These are phyloP conservation scores for Hydriomena furcata DNA, from an alignment of 2,888 invertebrate genomes.

Conservation along the genomic window DNA sequence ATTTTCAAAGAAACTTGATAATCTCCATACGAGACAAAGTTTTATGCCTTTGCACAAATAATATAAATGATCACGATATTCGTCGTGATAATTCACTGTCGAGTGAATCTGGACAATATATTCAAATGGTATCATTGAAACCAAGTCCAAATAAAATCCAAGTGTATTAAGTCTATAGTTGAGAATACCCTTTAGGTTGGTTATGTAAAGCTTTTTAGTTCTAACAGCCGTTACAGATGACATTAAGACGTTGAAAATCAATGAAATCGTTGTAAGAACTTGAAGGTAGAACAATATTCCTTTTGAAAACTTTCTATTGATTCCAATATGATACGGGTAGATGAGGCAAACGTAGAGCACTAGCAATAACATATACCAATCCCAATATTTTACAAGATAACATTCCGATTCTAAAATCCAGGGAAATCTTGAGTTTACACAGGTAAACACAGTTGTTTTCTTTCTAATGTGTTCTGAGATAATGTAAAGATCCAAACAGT, in stretches of 20 bases:
- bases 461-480: conserved; percentile 75
- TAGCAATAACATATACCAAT: conserved; percentile 65
- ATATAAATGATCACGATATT: conserved; percentile 70
- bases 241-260: conserved; percentile 70
- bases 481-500: conserved; percentile 72
- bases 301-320: conserved; percentile 62
- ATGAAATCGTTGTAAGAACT: conserved; percentile 64
- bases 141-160: conserved; percentile 77
- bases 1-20: conserved; percentile 72
- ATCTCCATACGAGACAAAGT: conserved; percentile 76
- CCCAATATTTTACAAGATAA: conserved; percentile 74
- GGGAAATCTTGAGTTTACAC: conserved; percentile 64
- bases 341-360: conserved; percentile 68
- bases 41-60: conserved; percentile 80
- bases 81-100: conserved; percentile 59
- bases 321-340: conserved; percentile 79
- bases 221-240: conserved; percentile 74
- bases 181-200: conserved; percentile 61
- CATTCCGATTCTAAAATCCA: conserved; percentile 78
- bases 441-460: conserved; percentile 61
- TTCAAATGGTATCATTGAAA: conserved; percentile 77
- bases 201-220: conserved; percentile 68
- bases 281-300: conserved; percentile 65
- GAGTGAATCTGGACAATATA: conserved; percentile 70
- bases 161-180: conserved; percentile 70